Conservation (phyloP, 2,888 invertebrate genomes). For the Metallyticus violacea region DNA sequence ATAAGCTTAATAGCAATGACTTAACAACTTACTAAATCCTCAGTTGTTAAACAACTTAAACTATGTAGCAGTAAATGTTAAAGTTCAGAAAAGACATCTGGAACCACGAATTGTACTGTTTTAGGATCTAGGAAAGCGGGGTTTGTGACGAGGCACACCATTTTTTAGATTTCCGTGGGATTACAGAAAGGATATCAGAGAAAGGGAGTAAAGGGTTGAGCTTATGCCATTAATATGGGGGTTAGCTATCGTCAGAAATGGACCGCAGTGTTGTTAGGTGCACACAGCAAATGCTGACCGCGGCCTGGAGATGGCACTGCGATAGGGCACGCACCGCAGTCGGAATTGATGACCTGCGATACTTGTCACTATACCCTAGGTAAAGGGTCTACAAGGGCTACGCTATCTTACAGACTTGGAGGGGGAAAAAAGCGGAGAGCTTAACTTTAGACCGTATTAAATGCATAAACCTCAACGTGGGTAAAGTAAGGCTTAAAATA, state of each 20-base stretch:
- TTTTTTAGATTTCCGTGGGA: neutral
- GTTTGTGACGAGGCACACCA: neutral
- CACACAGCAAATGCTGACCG: conserved; percentile 12
- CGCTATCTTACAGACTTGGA: neutral
- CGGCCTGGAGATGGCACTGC: conserved; percentile 25
- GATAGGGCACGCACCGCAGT: conserved; percentile 22
- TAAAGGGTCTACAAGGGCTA: neutral
- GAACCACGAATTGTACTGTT: too few species aligned
- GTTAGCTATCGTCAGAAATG: neutral
- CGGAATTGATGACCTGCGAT: conserved; percentile 19
- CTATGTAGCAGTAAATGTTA: too few species aligned
- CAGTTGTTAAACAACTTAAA: too few species aligned
- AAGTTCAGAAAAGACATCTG: too few species aligned
- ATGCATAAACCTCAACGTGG: neutral
- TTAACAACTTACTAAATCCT: too few species aligned
- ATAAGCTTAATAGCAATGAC: too few species aligned
- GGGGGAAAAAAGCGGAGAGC: neutral
- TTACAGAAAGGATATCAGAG: neutral
- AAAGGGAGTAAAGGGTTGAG: neutral
- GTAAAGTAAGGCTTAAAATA: neutral
- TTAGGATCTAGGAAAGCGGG: neutral
- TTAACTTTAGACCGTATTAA: neutral
- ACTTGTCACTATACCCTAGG: neutral
- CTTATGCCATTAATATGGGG: neutral
- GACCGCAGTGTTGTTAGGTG: neutral